phyloP scores from a whole-genome alignment of 1,140 invertebrate genomes.

The Dolichoris vasculosae region DNA sequence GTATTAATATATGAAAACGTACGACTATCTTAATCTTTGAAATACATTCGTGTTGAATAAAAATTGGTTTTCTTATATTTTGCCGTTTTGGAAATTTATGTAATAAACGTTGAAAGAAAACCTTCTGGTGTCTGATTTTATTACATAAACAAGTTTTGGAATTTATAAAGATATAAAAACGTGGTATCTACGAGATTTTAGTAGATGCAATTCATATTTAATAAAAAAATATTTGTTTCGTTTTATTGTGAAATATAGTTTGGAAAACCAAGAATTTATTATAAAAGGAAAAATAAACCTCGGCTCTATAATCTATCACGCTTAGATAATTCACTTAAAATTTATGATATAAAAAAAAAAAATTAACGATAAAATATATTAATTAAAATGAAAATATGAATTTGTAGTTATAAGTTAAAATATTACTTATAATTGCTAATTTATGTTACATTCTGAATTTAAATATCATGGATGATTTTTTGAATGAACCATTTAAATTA shows the following conservation, averaged over 20 bases:
- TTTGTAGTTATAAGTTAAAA: too few relatives aligned
- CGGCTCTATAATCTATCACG: not conserved
- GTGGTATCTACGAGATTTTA: conserved; percentile 1
- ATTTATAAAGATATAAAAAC: not conserved
- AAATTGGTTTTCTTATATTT: not conserved
- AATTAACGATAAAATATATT: not conserved
- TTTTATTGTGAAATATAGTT: not conserved
- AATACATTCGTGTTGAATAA: not conserved
- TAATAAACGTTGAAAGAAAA: not conserved
- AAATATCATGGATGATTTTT: too few relatives aligned
- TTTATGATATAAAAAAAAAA: too few relatives aligned
- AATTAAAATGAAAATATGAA: too few relatives aligned
- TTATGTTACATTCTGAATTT: too few relatives aligned
- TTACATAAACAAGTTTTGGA: not conserved
- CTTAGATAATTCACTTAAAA: not conserved
- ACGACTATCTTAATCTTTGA: not conserved
- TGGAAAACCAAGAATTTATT: not conserved
- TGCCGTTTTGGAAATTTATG: not conserved
- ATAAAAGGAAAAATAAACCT: not conserved
- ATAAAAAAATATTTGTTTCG: conserved; percentile 5
- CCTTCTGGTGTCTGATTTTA: not conserved
- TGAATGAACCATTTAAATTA: too few relatives aligned
- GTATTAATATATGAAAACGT: not conserved
- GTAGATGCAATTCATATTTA: conserved; percentile 17
- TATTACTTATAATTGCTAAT: too few relatives aligned